These are phyloP conservation scores for Cryptus armator DNA, from an alignment of 2,888 invertebrate species.

Conservation along the genomic window DNA sequence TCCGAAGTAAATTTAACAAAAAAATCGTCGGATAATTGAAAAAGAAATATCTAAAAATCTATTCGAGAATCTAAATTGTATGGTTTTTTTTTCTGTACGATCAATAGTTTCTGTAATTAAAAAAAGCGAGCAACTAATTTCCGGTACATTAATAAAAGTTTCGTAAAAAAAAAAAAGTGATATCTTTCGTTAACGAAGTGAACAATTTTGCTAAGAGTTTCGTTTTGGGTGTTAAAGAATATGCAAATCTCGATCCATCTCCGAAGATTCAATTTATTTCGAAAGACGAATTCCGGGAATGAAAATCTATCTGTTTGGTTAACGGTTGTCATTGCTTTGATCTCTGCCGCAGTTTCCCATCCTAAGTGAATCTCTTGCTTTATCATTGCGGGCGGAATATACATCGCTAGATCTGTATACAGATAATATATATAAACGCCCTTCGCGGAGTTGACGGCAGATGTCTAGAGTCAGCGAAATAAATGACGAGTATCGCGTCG, in stretches of 20 bases:
- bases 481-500: slow-evolving; percentile 25
- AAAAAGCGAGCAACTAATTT: neutral
- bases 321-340: slow-evolving; percentile 12
- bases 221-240: neutral
- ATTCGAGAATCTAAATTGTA: too few relatives aligned
- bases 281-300: slow-evolving; percentile 44
- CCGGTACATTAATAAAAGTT: neutral
- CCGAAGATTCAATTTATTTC: slow-evolving; percentile 31
- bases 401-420: neutral
- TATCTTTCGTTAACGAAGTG: neutral
- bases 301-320: slow-evolving; percentile 38
- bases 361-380: slow-evolving; percentile 18
- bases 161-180: neutral
- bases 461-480: slow-evolving; percentile 47
- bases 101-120: too few relatives aligned
- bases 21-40: too few relatives aligned
- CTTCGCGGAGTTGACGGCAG: slow-evolving; percentile 4
- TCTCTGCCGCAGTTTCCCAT: neutral
- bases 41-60: too few relatives aligned
- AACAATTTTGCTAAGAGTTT: neutral
- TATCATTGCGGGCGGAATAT: neutral
- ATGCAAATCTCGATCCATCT: neutral
- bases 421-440: neutral
- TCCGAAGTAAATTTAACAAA: too few relatives aligned
- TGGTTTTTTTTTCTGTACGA: too few relatives aligned